Evolutionary conservation across 2,888 invertebrate species (phyloP), one percentile per base, ranked within the genome.

Genomic region (Acanthosepion pharaonis): DNA sequence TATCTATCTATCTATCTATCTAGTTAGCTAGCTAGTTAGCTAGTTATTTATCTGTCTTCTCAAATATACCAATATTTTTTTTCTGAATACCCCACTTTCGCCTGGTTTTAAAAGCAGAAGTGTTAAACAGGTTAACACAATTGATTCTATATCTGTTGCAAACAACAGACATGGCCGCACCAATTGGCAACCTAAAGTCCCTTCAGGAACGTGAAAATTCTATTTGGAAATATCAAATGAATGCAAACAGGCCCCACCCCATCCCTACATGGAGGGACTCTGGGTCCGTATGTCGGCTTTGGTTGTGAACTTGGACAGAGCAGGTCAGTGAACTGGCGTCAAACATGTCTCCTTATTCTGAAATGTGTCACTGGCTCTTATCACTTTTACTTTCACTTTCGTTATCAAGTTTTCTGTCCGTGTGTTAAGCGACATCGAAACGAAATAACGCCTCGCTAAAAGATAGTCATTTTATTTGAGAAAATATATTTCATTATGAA

Each of bases 91-190:
- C 33, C 78, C n/a, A 78, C 78, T 78, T 78, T 78, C n/a, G n/a
- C n/a, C 15, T 78, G n/a, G 78, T 78, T 78, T n/a, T 33, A n/a
- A n/a, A 33, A 78, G 15, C 78, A 11, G 78, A n/a, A n/a, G 78
- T 78, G 78, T 78, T n/a, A 78, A 78, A 78, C 33, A 78, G 78
- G 78, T 78, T 78, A 78, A 78, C 78, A 78, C 78, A 78, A n/a
- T 15, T 78, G 78, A 15, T 78, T 78, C 78, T 78, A 78, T n/a
- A 78, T 78, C 78, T 78, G 78, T 78, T 78, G 78, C 78, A 78
- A 78, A 78, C 33, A 78, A 78, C 78, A 78, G 78, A 78, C 78
- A 78, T 78, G n/a, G 18, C 33, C n/a, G 78, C n/a, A 78, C 78
- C 78, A 78, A 78, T 78, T 78, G 78, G 78, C 78, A 33, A 9